phyloP scores from a whole-genome alignment of 2,797 vertebrate genomes.

The Caiman crocodilus region DNA sequence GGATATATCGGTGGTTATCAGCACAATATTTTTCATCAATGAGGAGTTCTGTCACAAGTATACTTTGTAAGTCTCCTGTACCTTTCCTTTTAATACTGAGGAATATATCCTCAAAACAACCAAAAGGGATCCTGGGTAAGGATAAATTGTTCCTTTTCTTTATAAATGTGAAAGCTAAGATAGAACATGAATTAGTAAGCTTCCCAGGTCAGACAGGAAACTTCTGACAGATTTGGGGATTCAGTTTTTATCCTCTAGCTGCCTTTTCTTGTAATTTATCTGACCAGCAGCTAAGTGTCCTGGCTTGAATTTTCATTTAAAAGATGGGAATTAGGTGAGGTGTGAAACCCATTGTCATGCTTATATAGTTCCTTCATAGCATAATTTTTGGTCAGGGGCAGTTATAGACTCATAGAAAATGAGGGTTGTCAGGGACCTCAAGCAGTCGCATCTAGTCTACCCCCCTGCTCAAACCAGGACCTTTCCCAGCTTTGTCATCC shows the following conservation, averaged over 20 bases:
- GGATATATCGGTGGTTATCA: background rate
- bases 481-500: no score
- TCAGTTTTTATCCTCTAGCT: background rate
- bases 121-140: background rate
- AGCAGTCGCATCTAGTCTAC: no score
- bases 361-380: background rate
- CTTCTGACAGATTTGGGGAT: background rate
- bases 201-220: background rate
- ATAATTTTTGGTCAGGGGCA: background rate
- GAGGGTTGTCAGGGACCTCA: no score
- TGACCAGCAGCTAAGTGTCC: rapidly evolving
- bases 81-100: background rate
- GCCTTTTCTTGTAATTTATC: background rate
- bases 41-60: background rate
- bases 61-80: background rate
- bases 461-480: no score
- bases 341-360: background rate
- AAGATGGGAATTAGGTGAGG: background rate
- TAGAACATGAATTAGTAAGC: background rate
- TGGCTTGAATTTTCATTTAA: background rate
- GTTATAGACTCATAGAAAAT: no score
- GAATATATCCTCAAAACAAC: background rate
- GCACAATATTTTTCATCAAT: background rate
- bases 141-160: background rate
- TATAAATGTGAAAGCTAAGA: constrained; percentile 1